phyloP scores from a whole-genome alignment of 2,888 invertebrate species.

The Drosophila neonasuta region DNA sequence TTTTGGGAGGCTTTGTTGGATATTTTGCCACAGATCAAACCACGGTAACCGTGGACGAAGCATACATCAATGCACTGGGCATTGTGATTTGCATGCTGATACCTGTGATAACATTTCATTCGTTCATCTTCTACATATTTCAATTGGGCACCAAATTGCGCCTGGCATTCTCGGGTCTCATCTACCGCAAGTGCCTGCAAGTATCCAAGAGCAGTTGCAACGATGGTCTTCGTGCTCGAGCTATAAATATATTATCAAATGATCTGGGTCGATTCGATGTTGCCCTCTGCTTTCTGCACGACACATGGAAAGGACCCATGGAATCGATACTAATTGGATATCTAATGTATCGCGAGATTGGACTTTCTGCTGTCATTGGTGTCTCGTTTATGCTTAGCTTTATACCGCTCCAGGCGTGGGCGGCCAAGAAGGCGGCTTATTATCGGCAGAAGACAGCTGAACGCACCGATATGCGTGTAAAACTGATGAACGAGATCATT shows the following conservation, averaged over 20 bases:
- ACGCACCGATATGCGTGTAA: constrained; percentile 92
- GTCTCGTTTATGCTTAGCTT: constrained; percentile 88
- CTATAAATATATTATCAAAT: constrained; percentile 96
- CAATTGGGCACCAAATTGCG: constrained; percentile 88
- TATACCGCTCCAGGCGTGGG: constrained; percentile 89
- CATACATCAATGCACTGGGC: constrained; percentile 87
- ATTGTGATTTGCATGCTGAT: constrained; percentile 85
- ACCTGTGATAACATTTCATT: constrained; percentile 86
- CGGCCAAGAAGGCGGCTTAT: constrained; percentile 87
- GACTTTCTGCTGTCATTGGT: constrained; percentile 87
- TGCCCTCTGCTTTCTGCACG: constrained; percentile 93
- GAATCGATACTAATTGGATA: constrained; percentile 83
- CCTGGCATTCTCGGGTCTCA: constrained; percentile 87
- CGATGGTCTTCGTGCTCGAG: constrained; percentile 89
- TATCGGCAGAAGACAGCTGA: constrained; percentile 88
- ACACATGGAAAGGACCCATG: constrained; percentile 94
- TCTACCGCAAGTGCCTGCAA: constrained; percentile 87
- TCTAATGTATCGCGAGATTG: constrained; percentile 85
- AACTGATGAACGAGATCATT: constrained; percentile 94
- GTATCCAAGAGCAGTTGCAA: constrained; percentile 92
- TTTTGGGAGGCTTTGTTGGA: constrained; percentile 86
- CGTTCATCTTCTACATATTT: constrained; percentile 88
- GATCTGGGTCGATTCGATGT: constrained; percentile 97
- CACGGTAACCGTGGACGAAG: constrained; percentile 83
- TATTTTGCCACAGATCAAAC: constrained; percentile 85